A percentile compares a stretch with the other conserved stretches of the same genome.
phyloP scores from a whole-genome alignment of 1,140 invertebrate species.

The Popillia japonica region DNA sequence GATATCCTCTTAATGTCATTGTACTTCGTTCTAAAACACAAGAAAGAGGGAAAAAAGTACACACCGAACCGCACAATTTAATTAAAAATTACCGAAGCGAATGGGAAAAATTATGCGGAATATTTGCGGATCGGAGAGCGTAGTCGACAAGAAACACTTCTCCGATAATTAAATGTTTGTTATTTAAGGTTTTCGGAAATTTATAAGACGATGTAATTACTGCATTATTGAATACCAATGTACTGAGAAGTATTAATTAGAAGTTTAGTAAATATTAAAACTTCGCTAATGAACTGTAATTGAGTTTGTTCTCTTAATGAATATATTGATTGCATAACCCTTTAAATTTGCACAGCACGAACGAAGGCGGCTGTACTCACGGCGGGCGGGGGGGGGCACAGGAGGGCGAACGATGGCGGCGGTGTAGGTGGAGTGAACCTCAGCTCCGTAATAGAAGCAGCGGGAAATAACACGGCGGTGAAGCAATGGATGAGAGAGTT shows the following conservation, averaged over 20 bases:
- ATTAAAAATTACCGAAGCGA: slow-evolving; percentile 25
- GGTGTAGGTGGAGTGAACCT: slow-evolving; percentile 2
- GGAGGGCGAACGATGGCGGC: slow-evolving; percentile 30
- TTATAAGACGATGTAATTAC: slow-evolving; percentile 42
- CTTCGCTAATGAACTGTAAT: slow-evolving; percentile 58
- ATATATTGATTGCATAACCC: slow-evolving; percentile 59
- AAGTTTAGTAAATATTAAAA: slow-evolving; percentile 60
- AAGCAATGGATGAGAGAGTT: neutral
- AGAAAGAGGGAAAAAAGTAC: neutral
- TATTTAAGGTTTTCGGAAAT: slow-evolving; percentile 36
- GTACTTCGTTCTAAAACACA: neutral
- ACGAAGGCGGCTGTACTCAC: neutral
- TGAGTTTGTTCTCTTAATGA: slow-evolving; percentile 59
- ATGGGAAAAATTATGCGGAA: slow-evolving; percentile 21
- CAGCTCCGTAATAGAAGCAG: neutral
- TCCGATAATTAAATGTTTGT: slow-evolving; percentile 38
- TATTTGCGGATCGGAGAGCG: neutral
- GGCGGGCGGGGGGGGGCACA: neutral
- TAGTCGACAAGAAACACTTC: slow-evolving; percentile 9
- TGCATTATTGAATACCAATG: slow-evolving; percentile 53
- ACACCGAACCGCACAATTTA: slow-evolving; percentile 15
- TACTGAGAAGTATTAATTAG: slow-evolving; percentile 57
- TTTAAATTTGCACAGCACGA: slow-evolving; percentile 53
- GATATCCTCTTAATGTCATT: neutral
- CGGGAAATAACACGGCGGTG: neutral